phyloP scores from a whole-genome alignment of 2,888 invertebrate genomes.

The Gandaritis pyraliata region DNA sequence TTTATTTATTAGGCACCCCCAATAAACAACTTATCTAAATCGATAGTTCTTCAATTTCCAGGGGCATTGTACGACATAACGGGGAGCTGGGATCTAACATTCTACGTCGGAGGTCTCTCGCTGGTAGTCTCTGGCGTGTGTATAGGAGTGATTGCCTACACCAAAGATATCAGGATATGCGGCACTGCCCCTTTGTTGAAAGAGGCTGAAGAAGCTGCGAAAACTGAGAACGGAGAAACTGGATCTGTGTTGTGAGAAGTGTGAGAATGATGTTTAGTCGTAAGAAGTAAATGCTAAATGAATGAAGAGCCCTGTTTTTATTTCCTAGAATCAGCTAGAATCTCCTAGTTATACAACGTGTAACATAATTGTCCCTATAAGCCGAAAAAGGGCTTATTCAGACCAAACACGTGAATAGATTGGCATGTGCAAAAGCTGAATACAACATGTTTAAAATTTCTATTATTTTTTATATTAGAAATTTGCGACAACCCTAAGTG shows the following conservation, averaged over 20 bases:
- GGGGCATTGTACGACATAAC: slow-evolving; percentile 71
- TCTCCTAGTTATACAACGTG: neutral
- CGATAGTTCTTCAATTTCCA: slow-evolving; percentile 44
- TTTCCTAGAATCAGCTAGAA: neutral
- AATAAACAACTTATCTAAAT: no score
- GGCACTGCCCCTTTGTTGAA: slow-evolving; percentile 61
- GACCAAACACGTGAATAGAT: no score
- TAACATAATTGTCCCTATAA: no score
- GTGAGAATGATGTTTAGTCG: slow-evolving; percentile 5
- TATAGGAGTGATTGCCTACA: slow-evolving; percentile 69
- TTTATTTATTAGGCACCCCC: no score
- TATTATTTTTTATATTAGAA: no score
- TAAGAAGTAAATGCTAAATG: neutral
- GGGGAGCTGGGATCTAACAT: slow-evolving; percentile 69
- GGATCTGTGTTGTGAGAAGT: neutral
- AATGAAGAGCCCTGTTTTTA: neutral
- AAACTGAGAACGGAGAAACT: slow-evolving; percentile 22
- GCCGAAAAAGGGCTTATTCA: no score
- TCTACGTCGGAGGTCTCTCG: slow-evolving; percentile 73
- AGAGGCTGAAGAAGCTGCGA: slow-evolving; percentile 35
- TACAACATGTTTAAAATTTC: no score
- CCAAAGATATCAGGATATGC: slow-evolving; percentile 64
- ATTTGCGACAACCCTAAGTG: no score
- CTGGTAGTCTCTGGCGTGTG: slow-evolving; percentile 66
- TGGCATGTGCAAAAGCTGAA: no score